Percentiles rank a stretch among this genome's conserved stretches.
Conservation (phyloP, 2,113 vertebrate species). For the Motacilla tschutschensis region DNA sequence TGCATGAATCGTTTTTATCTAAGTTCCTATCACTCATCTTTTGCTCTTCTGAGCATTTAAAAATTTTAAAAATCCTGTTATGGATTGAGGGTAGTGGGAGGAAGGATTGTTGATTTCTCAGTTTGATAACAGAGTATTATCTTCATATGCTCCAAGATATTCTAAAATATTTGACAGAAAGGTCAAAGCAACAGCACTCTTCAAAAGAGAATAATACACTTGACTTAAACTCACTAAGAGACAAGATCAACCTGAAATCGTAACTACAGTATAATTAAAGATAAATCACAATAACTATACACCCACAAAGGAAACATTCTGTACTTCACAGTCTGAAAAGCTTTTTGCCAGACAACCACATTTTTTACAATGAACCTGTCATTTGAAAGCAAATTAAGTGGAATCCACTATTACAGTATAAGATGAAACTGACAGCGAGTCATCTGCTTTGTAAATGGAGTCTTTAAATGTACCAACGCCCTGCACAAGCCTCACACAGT, state of each 20-base stretch:
- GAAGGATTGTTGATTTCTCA: neutral
- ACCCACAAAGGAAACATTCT: neutral
- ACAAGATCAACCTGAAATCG: neutral
- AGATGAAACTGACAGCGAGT: neutral
- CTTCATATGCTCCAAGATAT: neutral
- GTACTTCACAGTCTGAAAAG: neutral
- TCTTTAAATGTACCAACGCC: neutral
- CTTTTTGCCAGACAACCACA: neutral
- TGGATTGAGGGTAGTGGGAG: neutral
- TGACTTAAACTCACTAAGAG: neutral
- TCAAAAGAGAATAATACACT: neutral
- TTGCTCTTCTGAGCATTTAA: neutral
- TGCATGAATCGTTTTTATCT: neutral
- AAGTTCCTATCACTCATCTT: neutral
- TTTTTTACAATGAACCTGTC: neutral
- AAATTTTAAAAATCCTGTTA: neutral
- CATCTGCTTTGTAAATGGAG: neutral
- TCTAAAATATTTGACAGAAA: neutral
- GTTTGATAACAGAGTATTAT: neutral
- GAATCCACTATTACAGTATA: neutral
- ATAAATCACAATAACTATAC: neutral
- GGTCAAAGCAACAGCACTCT: neutral
- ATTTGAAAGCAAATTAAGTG: conserved; percentile 7
- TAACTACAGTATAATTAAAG: neutral
- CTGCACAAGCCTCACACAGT: neutral